Conservation (phyloP, 2,888 invertebrate species). For the Phoronis australis region DNA sequence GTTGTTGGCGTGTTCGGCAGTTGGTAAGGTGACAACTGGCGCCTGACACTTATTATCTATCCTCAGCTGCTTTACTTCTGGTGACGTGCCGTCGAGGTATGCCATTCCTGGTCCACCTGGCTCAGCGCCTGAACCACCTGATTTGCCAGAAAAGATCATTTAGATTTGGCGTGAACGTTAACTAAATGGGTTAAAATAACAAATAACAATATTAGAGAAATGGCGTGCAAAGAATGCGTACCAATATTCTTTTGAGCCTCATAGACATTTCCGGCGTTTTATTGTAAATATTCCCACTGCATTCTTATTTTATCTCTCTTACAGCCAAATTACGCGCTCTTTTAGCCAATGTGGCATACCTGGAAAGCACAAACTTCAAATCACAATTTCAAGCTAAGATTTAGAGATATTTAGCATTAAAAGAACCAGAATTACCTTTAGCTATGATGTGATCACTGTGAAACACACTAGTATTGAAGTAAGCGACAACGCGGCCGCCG, state of each 20-base stretch:
- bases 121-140: constrained; percentile 21
- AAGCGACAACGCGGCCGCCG: constrained; percentile 24
- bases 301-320: no score
- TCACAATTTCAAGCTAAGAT: no score
- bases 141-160: background rate
- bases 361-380: no score
- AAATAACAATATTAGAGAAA: background rate
- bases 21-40: constrained; percentile 18
- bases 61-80: constrained; percentile 19
- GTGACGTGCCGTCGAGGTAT: constrained; percentile 19
- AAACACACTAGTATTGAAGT: constrained; percentile 18
- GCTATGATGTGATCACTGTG: constrained; percentile 21
- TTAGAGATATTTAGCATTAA: no score
- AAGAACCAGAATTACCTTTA: constrained; percentile 18
- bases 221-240: no score
- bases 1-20: constrained; percentile 4
- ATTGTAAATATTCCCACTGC: background rate
- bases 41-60: constrained; percentile 30
- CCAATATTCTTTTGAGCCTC: no score
- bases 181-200: background rate
- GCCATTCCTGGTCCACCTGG: constrained; percentile 28
- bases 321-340: no score
- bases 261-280: no score
- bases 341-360: no score
- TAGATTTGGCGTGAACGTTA: background rate